These are phyloP conservation scores for Teleogryllus oceanicus DNA, from an alignment of 2,888 invertebrate species.

Conservation along the genomic window DNA sequence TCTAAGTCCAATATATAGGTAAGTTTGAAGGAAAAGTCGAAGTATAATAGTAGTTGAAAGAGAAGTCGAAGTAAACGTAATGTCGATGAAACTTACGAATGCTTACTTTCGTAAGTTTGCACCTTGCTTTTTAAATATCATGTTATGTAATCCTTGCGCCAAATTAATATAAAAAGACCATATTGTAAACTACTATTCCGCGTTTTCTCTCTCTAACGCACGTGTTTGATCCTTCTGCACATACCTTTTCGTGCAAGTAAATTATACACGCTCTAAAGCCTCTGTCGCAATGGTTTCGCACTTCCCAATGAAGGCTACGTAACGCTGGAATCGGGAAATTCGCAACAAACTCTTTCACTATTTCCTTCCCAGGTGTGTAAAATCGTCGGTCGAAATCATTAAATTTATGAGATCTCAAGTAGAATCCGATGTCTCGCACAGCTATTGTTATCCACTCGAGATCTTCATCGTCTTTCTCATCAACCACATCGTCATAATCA, in stretches of 20 bases:
- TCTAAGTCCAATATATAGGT: too few species aligned
- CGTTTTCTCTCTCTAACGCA: too few species aligned
- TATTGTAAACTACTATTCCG: too few species aligned
- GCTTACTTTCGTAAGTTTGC: too few species aligned
- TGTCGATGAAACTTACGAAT: too few species aligned
- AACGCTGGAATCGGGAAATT: conserved; percentile 57
- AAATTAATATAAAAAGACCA: too few species aligned
- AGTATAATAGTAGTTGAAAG: too few species aligned
- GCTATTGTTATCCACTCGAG: conserved; percentile 49
- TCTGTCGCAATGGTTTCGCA: conserved; percentile 53
- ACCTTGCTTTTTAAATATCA: too few species aligned
- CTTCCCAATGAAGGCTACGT: conserved; percentile 60
- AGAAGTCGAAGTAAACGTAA: too few species aligned
- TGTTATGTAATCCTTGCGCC: too few species aligned
- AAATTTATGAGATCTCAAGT: conserved; percentile 60
- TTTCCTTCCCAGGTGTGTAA: conserved; percentile 44
- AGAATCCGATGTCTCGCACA: conserved; percentile 59
- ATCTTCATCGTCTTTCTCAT: conserved; percentile 24
- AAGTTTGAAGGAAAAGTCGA: too few species aligned
- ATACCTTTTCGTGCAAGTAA: conserved; percentile 50
- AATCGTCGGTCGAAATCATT: conserved; percentile 60
- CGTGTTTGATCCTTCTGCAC: too few species aligned
- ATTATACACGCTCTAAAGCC: conserved; percentile 57
- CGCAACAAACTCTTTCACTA: conserved; percentile 43
- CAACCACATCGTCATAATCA: conserved; percentile 24